Evolutionary conservation across 2,888 invertebrate species (phyloP).

Genomic region (Ditylenchus weischeri): DNA sequence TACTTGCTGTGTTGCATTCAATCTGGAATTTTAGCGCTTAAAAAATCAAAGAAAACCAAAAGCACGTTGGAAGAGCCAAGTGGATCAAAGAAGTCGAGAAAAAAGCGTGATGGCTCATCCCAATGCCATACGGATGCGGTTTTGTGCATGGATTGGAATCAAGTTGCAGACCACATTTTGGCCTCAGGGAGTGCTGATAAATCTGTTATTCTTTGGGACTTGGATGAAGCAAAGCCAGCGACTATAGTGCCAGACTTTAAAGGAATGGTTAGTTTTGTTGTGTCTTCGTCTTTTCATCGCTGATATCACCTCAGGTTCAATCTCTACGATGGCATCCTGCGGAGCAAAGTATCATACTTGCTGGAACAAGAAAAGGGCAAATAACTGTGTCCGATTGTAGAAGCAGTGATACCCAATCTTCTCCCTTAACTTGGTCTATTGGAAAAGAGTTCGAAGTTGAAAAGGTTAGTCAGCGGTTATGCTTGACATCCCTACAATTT

Average conservation of each 20-base stretch:
- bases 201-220: slow-evolving; percentile 84
- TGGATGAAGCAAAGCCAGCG: slow-evolving; percentile 75
- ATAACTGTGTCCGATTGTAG: slow-evolving; percentile 40
- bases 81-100: slow-evolving; percentile 24
- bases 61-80: background rate
- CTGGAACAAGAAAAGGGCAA: slow-evolving; percentile 66
- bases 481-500: too few relatives aligned
- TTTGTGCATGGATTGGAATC: slow-evolving; percentile 85
- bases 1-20: too few relatives aligned
- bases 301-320: slow-evolving; percentile 65
- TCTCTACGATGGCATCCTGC: slow-evolving; percentile 77
- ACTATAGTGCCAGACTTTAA: slow-evolving; percentile 73
- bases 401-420: slow-evolving; percentile 27
- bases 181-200: slow-evolving; percentile 86
- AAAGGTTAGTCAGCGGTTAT: slow-evolving; percentile 60
- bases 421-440: slow-evolving; percentile 67
- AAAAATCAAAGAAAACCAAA: too few relatives aligned
- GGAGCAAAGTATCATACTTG: slow-evolving; percentile 77
- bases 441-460: slow-evolving; percentile 72
- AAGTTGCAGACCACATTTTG: slow-evolving; percentile 67
- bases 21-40: too few relatives aligned
- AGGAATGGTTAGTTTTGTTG: slow-evolving; percentile 68
- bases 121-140: slow-evolving; percentile 82
- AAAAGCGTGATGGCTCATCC: slow-evolving; percentile 46
- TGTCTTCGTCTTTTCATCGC: too few relatives aligned